These are phyloP conservation scores for Eupithecia subumbrata DNA, from an alignment of 2,888 invertebrate genomes.

Conservation along the genomic window DNA sequence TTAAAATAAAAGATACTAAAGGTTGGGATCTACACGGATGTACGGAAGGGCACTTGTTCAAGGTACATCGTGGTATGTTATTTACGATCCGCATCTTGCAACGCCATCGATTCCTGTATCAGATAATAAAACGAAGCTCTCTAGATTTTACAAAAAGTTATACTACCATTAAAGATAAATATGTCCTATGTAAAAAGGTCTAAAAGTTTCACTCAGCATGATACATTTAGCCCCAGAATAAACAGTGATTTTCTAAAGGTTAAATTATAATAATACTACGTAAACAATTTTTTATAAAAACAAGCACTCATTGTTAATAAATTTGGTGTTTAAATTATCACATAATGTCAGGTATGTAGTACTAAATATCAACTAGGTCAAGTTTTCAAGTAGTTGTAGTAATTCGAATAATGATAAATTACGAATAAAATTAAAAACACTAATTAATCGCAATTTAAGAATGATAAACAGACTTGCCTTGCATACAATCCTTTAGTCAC, in stretches of 20 bases:
- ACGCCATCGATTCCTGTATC: background rate
- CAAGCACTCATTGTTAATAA: background rate
- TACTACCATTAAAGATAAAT: background rate
- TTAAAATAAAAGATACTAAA: conserved; percentile 9
- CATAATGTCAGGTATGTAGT: background rate
- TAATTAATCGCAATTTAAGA: background rate
- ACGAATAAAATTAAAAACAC: background rate
- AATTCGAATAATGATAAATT: background rate
- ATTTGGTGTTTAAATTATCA: background rate
- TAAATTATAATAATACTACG: background rate
- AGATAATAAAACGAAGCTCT: background rate
- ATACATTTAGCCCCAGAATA: too few species aligned
- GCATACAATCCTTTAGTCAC: background rate
- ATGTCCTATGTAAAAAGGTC: background rate
- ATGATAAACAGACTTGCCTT: background rate
- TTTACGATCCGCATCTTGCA: background rate
- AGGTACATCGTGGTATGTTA: background rate
- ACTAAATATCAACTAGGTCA: background rate
- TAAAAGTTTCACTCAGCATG: too few species aligned
- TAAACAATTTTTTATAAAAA: background rate
- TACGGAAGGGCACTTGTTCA: conserved; percentile 22
- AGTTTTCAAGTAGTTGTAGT: background rate
- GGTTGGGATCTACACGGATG: conserved; percentile 20
- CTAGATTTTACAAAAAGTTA: background rate
- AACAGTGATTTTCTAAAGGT: too few species aligned